Percentiles rank a stretch among this genome's conserved stretches.
These are phyloP conservation scores for Archips crataeganus DNA, from an alignment of 2,888 invertebrate genomes.

Conservation along the genomic window DNA sequence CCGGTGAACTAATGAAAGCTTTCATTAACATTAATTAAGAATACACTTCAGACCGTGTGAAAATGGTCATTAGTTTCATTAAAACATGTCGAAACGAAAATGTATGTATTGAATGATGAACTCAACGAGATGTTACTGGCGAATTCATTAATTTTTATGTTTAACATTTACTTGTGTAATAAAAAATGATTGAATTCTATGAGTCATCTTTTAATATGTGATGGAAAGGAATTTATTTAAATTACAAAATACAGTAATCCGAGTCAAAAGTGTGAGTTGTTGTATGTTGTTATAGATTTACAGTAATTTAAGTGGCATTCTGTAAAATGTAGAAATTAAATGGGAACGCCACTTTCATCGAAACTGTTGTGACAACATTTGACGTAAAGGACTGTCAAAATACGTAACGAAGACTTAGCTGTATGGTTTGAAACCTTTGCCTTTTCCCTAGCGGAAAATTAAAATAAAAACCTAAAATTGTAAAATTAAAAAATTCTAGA, in stretches of 20 bases:
- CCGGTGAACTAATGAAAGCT: conserved; percentile 24
- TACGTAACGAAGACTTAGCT: no score
- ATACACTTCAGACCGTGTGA: conserved; percentile 24
- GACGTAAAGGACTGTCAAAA: no score
- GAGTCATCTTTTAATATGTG: not conserved
- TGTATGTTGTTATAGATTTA: no score
- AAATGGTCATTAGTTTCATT: conserved; percentile 20
- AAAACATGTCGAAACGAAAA: not conserved
- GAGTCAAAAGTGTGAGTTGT: no score
- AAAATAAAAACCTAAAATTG: no score
- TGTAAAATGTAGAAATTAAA: no score
- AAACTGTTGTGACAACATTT: no score
- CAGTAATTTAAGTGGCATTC: no score
- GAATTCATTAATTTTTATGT: conserved; percentile 15
- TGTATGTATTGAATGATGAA: conserved; percentile 20
- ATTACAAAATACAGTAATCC: not conserved
- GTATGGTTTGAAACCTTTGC: no score
- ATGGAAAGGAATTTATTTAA: not conserved
- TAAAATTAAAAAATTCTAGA: no score
- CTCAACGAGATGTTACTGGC: conserved; percentile 7
- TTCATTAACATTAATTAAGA: conserved; percentile 26
- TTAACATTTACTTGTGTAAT: not conserved
- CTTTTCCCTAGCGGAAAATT: no score
- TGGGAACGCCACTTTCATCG: no score
- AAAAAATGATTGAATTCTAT: conserved; percentile 1